Base-by-base conservation (phyloP, 2,113 vertebrate genomes). In the Ondatra zibethicus region DNA sequence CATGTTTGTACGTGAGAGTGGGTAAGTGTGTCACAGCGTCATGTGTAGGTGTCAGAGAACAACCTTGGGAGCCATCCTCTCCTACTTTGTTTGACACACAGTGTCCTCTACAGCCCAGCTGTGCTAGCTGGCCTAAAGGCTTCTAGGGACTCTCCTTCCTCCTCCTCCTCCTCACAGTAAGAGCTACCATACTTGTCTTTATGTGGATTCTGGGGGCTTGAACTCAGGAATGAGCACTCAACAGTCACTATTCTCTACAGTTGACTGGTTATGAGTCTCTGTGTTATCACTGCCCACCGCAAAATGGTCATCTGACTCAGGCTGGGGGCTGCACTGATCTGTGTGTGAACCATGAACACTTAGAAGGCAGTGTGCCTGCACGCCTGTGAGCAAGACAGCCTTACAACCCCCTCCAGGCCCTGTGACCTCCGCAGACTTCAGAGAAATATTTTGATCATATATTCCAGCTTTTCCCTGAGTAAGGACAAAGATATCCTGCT, bases 391-490 rank as follows among this genome's bases (percentile, higher is more conserved):
- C 63, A 33, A 47, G 29, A 21, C 29, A 36, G 42, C 47, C 29
- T 86, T 45, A 42, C 27, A 19, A 65, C 17, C 61, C 25, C 29
- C 27, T 45, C 1, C 4, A 45, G 61, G 27, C n/a, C 27, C 82
- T 66, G 45, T 66, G 63, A 36, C 84, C 19, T 36, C 63, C n/a
- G 17, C 42, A 68, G 61, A 45, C 25, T 66, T 16, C 19, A 47
- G 42, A 7, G 33, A 47, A 45, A 21, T 13, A 47, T 36, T 66
- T 66, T 47, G 19, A 33, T 12, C 19, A 13, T 23, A 66, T 86
- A 86, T 36, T 86, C 39, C 42, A 33, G 42, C 50, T 78, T 85
- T 72, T 6, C 29, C 45, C 85, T 70, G 82, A 93, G 93, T 31
- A 14, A 70, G 2, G 29, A 73, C 78, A 45, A 47, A 91, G 72